Evolutionary conservation across 2,888 invertebrate genomes (phyloP), one percentile per base, ranked within the genome.

Genomic region (Plemyria rubiginata): DNA sequence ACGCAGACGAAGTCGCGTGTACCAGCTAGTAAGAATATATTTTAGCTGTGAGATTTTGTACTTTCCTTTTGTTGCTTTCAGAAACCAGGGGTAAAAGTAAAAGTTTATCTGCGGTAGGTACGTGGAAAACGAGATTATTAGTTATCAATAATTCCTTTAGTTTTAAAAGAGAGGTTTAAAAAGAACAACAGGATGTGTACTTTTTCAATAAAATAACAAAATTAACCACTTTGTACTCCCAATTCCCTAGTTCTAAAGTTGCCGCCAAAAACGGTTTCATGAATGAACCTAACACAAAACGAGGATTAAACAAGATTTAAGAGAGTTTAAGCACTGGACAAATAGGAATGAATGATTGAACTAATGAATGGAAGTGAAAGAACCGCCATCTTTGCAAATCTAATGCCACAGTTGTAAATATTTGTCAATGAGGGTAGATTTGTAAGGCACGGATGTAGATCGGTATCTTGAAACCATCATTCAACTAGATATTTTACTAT

Each of bases 321-420:
- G 13, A 57, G 63, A 55, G 64, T 73, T 75, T 68, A 66, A 65
- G 70, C 56, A 68, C 73, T 72, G 74, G 71, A 70, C 72, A 74
- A 76, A 76, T 75, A 79, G 80, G 77, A 85, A 84, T 81, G 80
- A 49, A 79, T 81, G 77, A 85, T 84, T 82, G 80, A 49, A 55
- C 57, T 69, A 67, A 72, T 75, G 70, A 73, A 75, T 77, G 73
- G 72, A 73, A 60, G 67, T 64, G 58, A 58, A 71, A 70, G 65
- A 67, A 63, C 70, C 70, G 62, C 59, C 57, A 53, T 67, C 69
- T 68, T 65, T 67, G 65, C 67, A 69, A 70, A 63, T 66, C 62
- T 80, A 85, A 86, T 80, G 72, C 84, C 70, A 75, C 82, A 80
- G 81, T 87, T 85, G 84, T 85, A 86, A 88, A 88, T 87, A 86